phyloP scores from a whole-genome alignment of 2,797 vertebrate species.

The Enteromius afrohamiltoni region DNA sequence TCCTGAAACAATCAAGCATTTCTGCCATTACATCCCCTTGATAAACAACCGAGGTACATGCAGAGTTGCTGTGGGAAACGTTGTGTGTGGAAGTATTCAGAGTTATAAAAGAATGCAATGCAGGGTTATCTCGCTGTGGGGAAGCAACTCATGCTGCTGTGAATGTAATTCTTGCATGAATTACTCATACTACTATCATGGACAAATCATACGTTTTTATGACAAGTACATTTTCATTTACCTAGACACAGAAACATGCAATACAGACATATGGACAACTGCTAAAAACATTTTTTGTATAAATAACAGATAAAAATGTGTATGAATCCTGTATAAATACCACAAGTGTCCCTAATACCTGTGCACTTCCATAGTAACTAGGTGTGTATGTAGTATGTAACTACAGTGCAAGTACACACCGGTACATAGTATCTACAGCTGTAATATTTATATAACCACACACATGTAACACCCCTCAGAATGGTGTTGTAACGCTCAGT shows the following conservation, averaged over 20 bases:
- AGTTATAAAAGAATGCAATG: conserved; percentile 1
- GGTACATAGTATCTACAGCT: too few relatives aligned
- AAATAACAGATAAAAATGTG: background rate
- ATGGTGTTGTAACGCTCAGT: too few relatives aligned
- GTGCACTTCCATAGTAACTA: too few relatives aligned
- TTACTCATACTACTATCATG: background rate
- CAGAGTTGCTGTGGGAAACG: conserved; percentile 20
- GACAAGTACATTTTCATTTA: background rate
- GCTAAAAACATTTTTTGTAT: background rate
- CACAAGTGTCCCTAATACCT: too few relatives aligned
- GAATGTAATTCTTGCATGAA: background rate
- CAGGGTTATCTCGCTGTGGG: background rate
- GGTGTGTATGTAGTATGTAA: too few relatives aligned
- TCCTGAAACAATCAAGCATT: background rate
- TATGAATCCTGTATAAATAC: background rate
- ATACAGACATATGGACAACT: background rate
- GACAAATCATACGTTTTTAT: background rate
- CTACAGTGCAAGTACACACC: too few relatives aligned
- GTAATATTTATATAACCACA: too few relatives aligned
- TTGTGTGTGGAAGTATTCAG: background rate
- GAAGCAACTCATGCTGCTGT: background rate
- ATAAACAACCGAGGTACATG: conserved; percentile 25
- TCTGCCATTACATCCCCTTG: conserved; percentile 5
- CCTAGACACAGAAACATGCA: background rate
- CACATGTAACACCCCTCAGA: too few relatives aligned